These are phyloP conservation scores for Eurypyga helias DNA, from an alignment of 2,113 vertebrate genomes.

Conservation along the genomic window DNA sequence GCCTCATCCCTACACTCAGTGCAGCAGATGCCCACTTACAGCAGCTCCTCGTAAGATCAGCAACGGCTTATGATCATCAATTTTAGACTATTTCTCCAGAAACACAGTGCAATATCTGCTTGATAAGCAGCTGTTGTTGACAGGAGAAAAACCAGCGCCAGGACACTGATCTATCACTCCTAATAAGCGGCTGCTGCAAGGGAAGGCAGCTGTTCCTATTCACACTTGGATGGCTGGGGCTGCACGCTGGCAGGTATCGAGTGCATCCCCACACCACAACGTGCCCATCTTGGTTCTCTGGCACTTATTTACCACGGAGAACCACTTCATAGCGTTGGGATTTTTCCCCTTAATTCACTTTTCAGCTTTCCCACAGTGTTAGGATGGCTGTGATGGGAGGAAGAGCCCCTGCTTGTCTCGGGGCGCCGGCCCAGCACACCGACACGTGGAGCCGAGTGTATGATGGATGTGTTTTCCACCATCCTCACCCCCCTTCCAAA, in stretches of 20 bases:
- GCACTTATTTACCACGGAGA: fast-evolving
- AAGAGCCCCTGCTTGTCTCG: fast-evolving
- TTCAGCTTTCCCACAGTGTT: not conserved
- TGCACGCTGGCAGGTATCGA: not conserved
- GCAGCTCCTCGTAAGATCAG: not conserved
- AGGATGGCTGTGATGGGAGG: not conserved
- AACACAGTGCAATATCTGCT: not conserved
- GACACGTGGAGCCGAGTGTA: fast-evolving
- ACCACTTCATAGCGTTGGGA: fast-evolving
- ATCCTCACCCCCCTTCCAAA: not conserved
- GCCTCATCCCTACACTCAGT: not conserved
- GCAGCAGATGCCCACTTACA: not conserved
- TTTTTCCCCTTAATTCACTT: fast-evolving
- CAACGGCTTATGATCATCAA: not conserved
- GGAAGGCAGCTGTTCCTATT: not conserved
- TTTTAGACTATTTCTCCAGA: not conserved
- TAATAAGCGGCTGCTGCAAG: not conserved
- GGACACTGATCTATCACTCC: not conserved
- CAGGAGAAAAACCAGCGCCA: not conserved
- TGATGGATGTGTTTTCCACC: not conserved
- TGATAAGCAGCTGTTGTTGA: constrained; percentile 23
- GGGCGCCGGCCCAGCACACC: not conserved
- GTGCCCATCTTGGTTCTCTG: not conserved
- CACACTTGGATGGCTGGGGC: not conserved
- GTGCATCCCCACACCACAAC: not conserved